phyloP scores from a whole-genome alignment of 2,797 vertebrate species.

The Lacerta bilineata region DNA sequence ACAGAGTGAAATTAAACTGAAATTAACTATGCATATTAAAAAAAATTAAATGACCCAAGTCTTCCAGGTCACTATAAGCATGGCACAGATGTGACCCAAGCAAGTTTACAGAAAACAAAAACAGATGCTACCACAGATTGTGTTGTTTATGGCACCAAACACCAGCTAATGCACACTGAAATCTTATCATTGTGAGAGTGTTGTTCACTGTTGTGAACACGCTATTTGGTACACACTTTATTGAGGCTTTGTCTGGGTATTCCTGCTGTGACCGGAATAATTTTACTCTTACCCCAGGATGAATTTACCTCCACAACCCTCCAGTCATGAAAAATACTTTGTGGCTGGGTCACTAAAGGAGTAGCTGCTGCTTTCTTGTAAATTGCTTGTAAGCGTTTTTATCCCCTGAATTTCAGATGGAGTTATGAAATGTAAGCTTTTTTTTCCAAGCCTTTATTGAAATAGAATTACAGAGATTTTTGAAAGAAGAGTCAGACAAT shows the following conservation, averaged over 20 bases:
- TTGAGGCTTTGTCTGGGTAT: conserved; percentile 4
- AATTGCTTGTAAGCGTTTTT: neutral
- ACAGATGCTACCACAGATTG: conserved; percentile 27
- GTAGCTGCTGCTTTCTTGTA: neutral
- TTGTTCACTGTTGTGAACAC: neutral
- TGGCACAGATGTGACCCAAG: neutral
- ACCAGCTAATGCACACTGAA: conserved; percentile 32
- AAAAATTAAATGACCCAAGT: neutral
- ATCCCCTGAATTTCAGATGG: conserved; percentile 24
- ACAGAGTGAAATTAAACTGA: neutral
- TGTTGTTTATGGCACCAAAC: neutral
- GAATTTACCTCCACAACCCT: neutral
- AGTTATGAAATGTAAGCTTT: conserved; percentile 24
- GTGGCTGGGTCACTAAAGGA: conserved; percentile 14
- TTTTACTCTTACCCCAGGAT: conserved; percentile 33
- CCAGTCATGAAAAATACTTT: conserved; percentile 21
- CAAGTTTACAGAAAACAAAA: conserved; percentile 14
- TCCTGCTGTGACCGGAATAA: neutral
- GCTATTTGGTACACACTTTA: conserved; percentile 39
- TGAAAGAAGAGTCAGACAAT: conserved; percentile 44
- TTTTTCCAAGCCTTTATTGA: neutral
- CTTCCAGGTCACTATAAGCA: neutral
- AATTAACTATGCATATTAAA: neutral
- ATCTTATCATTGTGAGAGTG: conserved; percentile 12
- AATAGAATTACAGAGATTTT: conserved; percentile 31